Evolutionary conservation across 2,888 invertebrate genomes (phyloP).

Genomic region (Perdita meconis): DNA sequence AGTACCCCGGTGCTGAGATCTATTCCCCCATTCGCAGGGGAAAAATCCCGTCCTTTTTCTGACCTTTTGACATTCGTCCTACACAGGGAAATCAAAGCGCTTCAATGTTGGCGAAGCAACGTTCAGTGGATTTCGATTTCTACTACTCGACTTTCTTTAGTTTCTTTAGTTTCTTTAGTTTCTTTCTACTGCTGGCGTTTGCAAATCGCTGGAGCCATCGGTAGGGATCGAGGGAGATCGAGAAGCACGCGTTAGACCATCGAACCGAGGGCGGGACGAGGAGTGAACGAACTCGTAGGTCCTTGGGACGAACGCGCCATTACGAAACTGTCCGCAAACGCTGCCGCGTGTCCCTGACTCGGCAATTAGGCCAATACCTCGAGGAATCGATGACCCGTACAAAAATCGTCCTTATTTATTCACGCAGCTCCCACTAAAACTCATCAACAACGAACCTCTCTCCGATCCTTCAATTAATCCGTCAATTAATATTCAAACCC

Average conservation of each 20-base stretch:
- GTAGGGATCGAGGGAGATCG: background rate
- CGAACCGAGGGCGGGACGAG: slow-evolving; percentile 5
- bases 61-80: background rate
- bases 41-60: background rate
- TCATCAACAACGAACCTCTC: too few relatives aligned
- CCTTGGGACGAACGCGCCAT: slow-evolving; percentile 49
- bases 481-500: too few relatives aligned
- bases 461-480: background rate
- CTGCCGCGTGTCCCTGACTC: slow-evolving; percentile 63
- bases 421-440: background rate
- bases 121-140: too few relatives aligned
- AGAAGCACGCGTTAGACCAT: background rate
- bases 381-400: slow-evolving; percentile 53
- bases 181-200: too few relatives aligned
- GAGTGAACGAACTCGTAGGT: slow-evolving; percentile 65
- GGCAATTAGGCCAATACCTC: slow-evolving; percentile 73
- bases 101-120: too few relatives aligned
- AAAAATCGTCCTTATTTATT: slow-evolving; percentile 47
- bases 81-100: too few relatives aligned
- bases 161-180: too few relatives aligned
- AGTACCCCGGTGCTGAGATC: slow-evolving; percentile 6
- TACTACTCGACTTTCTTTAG: too few relatives aligned
- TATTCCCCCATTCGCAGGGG: background rate
- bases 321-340: slow-evolving; percentile 44
- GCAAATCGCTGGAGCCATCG: too few relatives aligned